Evolutionary conservation across 2,888 invertebrate genomes (phyloP), one percentile per base, ranked within the genome.

Genomic region (Gari tellinella): DNA sequence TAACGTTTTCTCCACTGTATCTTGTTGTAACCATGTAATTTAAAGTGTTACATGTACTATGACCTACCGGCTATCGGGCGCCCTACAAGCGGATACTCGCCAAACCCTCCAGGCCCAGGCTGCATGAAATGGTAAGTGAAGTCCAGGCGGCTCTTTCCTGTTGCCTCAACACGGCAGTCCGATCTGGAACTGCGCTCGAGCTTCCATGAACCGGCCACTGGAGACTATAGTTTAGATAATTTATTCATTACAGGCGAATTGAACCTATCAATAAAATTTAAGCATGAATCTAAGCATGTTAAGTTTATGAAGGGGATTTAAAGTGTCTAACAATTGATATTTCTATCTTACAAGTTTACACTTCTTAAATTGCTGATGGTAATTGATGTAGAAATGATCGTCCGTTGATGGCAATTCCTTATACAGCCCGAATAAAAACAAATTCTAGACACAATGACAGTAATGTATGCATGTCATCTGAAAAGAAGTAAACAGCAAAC

Each of bases 1-100:
- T n/a, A n/a, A n/a, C n/a, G n/a, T n/a, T n/a, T n/a, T n/a, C n/a
- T n/a, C n/a, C n/a, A n/a, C n/a, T n/a, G n/a, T n/a, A n/a, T n/a
- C n/a, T n/a, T n/a, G n/a, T n/a, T n/a, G n/a, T n/a, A n/a, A n/a
- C n/a, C 43, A 43, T 43, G n/a, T 3, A 8, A 14, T 43, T 17
- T 3, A 19, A 43, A 19, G n/a, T 3, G 17, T 43, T 14, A 19
- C 5, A 43, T 23, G 7, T 17, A 15, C n/a, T n/a, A n/a, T n/a
- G n/a, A n/a, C 52, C 10, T 55, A 69, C 74, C 74, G 57, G 74
- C 69, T 14, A 75, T 65, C 0, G 74, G 74, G 38, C 74, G 43
- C 1, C 74, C 74, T 5, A 53, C 56, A 12, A 75, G 57, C 5
- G 65, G 65, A 45, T 69, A 75, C 15, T 61, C 56, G 25, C 69